Percentiles rank a stretch among this genome's conserved stretches.
Conservation (phyloP, 2,888 invertebrate genomes). For the Deilephila elpenor region DNA sequence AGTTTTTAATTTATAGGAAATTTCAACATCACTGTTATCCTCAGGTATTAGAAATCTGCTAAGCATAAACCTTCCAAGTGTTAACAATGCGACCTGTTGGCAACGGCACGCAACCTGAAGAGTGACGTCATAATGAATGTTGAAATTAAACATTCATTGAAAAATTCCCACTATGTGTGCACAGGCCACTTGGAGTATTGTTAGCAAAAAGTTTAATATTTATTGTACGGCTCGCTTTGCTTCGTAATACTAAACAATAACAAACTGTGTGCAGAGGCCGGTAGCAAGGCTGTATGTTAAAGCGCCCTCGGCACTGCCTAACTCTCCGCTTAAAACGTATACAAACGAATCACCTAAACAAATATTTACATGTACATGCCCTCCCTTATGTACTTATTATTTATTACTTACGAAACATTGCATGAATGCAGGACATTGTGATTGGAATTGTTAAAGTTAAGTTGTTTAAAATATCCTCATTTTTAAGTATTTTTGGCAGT, state of each 20-base stretch:
- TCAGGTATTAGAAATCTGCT: too few relatives aligned
- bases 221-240: constrained; percentile 70
- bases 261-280: constrained; percentile 60
- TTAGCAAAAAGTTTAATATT: constrained; percentile 67
- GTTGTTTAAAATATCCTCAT: too few relatives aligned
- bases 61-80: too few relatives aligned
- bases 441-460: too few relatives aligned
- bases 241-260: constrained; percentile 75
- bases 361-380: constrained; percentile 10
- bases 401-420: not conserved
- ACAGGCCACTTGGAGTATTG: constrained; percentile 67
- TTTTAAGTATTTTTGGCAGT: too few relatives aligned
- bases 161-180: constrained; percentile 61
- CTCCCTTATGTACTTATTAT: not conserved
- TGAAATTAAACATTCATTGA: constrained; percentile 33
- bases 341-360: constrained; percentile 30
- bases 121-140: too few relatives aligned
- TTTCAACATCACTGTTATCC: too few relatives aligned
- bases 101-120: too few relatives aligned
- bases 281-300: constrained; percentile 41
- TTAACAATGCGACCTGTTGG: too few relatives aligned
- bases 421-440: too few relatives aligned
- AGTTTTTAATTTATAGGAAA: too few relatives aligned
- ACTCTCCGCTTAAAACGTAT: constrained; percentile 21
- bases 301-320: constrained; percentile 33